Percentiles rank a stretch among this genome's conserved stretches.
Evolutionary conservation across 2,113 vertebrate species (phyloP).

Genomic region (Micronisus gabar): DNA sequence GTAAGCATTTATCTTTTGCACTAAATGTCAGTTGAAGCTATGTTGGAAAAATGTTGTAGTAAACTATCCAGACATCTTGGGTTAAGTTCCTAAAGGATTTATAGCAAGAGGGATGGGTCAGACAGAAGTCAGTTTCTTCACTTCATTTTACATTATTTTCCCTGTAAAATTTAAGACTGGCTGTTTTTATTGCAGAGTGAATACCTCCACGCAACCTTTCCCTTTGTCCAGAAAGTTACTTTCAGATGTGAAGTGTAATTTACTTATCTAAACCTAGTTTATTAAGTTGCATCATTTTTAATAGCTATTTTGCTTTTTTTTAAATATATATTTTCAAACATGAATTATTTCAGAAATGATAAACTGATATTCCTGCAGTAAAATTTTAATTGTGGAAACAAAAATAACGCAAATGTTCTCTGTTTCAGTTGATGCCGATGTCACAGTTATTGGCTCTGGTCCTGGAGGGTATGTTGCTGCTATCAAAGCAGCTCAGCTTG

Average conservation of each 20-base stretch:
- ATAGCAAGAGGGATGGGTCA: no score
- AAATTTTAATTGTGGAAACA: neutral
- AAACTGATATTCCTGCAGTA: neutral
- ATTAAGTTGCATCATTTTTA: neutral
- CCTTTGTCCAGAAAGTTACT: neutral
- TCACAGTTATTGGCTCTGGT: slow-evolving; percentile 95
- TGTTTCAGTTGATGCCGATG: slow-evolving; percentile 89
- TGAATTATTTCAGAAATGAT: neutral
- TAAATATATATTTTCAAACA: neutral
- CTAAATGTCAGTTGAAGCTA: neutral
- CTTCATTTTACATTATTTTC: neutral
- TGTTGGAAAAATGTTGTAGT: neutral
- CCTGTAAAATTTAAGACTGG: neutral
- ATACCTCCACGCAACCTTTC: neutral
- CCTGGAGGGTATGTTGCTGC: slow-evolving; percentile 97
- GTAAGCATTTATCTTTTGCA: neutral
- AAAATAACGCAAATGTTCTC: neutral
- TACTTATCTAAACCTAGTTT: neutral
- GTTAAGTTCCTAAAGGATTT: neutral
- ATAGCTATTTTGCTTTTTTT: neutral
- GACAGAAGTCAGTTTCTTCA: neutral
- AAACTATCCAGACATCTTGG: accelerated
- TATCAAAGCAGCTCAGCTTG: slow-evolving; percentile 97
- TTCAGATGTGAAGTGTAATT: neutral
- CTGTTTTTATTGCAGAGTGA: neutral